These are phyloP conservation scores for Agrypnus murinus DNA, from an alignment of 2,888 invertebrate genomes.

Conservation along the genomic window DNA sequence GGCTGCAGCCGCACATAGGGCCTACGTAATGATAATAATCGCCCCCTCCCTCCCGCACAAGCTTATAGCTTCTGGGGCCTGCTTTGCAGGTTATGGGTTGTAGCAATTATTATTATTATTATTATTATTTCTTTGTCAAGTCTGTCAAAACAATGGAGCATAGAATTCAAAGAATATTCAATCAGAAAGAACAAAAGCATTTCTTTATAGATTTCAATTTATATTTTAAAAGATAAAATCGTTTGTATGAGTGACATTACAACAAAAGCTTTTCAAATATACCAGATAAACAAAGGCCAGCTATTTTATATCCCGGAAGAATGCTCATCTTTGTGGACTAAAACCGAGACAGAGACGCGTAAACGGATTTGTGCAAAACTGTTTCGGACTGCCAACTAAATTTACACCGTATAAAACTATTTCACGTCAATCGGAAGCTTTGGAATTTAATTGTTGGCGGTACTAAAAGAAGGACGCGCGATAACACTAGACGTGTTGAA, in stretches of 20 bases:
- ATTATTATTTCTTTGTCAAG: no score
- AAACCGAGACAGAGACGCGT: constrained; percentile 40
- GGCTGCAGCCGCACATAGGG: no score
- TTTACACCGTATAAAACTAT: constrained; percentile 49
- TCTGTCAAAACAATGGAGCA: no score
- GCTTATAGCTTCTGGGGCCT: no score
- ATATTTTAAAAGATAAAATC: no score
- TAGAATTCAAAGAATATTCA: no score
- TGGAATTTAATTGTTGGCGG: constrained; percentile 48
- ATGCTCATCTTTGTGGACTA: constrained; percentile 41
- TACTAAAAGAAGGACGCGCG: constrained; percentile 42
- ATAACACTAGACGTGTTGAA: constrained; percentile 43
- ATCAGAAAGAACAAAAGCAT: no score
- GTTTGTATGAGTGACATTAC: constrained; percentile 4
- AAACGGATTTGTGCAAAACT: constrained; percentile 48
- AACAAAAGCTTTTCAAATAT: constrained; percentile 28
- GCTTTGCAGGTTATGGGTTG: no score
- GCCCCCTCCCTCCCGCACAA: no score
- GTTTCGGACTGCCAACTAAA: constrained; percentile 47
- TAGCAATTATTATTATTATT: no score
- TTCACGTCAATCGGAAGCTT: constrained; percentile 48
- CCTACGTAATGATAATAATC: no score
- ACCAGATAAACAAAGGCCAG: constrained; percentile 39
- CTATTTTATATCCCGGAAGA: constrained; percentile 40
- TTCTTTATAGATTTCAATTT: no score